A percentile compares a stretch with the other conserved stretches of the same genome.
Conservation (phyloP, 1,140 invertebrate species). For the Drosophila kurseongensis region DNA sequence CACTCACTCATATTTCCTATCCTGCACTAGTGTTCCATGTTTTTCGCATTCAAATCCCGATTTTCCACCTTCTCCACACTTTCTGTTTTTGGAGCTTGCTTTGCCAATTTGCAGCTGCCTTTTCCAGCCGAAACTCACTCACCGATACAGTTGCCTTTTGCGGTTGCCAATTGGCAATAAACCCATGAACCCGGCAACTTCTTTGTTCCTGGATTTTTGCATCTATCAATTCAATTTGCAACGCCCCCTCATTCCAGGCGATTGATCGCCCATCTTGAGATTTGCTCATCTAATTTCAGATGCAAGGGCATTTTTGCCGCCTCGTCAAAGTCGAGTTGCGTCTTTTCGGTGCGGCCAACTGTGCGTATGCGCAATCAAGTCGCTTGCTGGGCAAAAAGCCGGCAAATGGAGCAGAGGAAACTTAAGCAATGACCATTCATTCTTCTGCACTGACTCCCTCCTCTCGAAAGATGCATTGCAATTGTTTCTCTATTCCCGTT, state of each 20-base stretch:
- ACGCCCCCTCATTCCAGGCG: constrained; percentile 7
- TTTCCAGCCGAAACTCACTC: not conserved
- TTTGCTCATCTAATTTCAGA: constrained; percentile 21
- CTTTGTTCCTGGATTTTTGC: constrained; percentile 20
- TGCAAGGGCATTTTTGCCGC: constrained; percentile 17
- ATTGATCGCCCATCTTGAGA: constrained; percentile 31
- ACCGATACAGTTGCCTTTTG: constrained; percentile 17
- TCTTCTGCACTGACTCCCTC: constrained; percentile 40
- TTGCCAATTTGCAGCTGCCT: constrained; percentile 39
- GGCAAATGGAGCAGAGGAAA: constrained; percentile 22
- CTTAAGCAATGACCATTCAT: constrained; percentile 66
- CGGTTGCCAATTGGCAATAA: constrained; percentile 38
- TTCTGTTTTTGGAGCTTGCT: constrained; percentile 1
- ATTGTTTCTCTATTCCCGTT: constrained; percentile 46
- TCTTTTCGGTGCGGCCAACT: constrained; percentile 14
- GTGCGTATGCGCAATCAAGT: constrained; percentile 46
- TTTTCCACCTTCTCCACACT: not conserved
- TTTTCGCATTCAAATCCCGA: constrained; percentile 2
- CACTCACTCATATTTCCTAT: too few species aligned
- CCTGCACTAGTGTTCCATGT: not conserved
- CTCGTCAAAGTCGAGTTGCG: constrained; percentile 1
- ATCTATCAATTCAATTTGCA: constrained; percentile 31
- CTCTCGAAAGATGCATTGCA: constrained; percentile 54
- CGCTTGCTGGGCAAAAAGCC: constrained; percentile 3
- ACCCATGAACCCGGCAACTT: not conserved